phyloP scores from a whole-genome alignment of 2,797 vertebrate genomes.

The Rhadinocentrus ornatus region DNA sequence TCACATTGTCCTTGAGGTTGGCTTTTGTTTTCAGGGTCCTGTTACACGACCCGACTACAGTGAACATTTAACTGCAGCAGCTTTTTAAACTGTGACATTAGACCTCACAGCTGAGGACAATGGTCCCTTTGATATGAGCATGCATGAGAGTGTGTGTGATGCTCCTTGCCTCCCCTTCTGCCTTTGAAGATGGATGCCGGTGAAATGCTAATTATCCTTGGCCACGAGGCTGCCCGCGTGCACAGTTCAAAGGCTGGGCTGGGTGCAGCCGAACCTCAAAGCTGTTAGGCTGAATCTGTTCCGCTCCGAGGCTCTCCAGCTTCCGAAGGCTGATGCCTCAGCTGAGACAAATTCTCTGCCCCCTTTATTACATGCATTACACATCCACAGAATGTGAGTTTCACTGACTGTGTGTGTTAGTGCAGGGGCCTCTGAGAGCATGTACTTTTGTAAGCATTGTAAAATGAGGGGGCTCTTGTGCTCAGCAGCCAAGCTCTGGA shows the following conservation, averaged over 20 bases:
- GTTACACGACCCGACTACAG: conserved; percentile 23
- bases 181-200: conserved; percentile 77
- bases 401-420: conserved; percentile 23
- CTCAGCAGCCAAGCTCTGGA: conserved; percentile 24
- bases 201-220: conserved; percentile 75
- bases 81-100: conserved; percentile 62
- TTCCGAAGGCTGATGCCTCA: conserved; percentile 58
- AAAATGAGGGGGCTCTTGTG: conserved; percentile 41
- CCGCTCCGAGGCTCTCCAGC: conserved; percentile 62
- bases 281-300: conserved; percentile 67
- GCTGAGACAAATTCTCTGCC: conserved; percentile 46
- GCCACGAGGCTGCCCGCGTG: conserved; percentile 64
- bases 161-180: conserved; percentile 55
- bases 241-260: conserved; percentile 73
- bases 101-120: conserved; percentile 56
- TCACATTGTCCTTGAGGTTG: conserved; percentile 31
- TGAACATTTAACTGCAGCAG: conserved; percentile 48
- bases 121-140: conserved; percentile 62
- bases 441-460: conserved; percentile 38
- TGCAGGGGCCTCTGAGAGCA: conserved; percentile 27
- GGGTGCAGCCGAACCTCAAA: conserved; percentile 71
- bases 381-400: conserved; percentile 32
- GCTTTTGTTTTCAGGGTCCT: conserved; percentile 3
- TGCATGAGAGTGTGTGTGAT: conserved; percentile 33
- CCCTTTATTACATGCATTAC: conserved; percentile 42